Conservation (phyloP, 2,113 vertebrate species). For the Phrynosoma blainvillii region DNA sequence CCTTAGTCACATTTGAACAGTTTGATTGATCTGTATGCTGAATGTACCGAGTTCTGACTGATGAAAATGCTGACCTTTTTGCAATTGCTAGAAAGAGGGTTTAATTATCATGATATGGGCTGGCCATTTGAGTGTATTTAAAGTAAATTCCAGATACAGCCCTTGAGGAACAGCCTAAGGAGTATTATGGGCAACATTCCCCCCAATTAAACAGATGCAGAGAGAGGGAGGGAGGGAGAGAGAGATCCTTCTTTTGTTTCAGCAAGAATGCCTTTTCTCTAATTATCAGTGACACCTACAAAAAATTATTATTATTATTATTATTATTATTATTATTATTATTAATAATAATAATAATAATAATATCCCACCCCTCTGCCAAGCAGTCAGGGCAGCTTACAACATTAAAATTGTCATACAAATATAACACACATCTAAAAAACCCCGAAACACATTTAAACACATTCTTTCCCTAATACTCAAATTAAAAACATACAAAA, state of each 20-base stretch:
- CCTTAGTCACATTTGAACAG: conserved; percentile 56
- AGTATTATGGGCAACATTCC: conserved; percentile 48
- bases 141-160: conserved; percentile 27
- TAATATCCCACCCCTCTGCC: no score
- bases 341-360: no score
- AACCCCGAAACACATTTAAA: conserved; percentile 12
- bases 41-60: conserved; percentile 43
- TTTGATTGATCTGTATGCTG: conserved; percentile 69
- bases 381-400: no score
- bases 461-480: conserved; percentile 50
- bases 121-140: conserved; percentile 51
- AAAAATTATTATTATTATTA: conserved; percentile 55
- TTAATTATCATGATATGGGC: conserved; percentile 66
- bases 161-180: conserved; percentile 33
- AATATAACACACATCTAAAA: no score
- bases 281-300: conserved; percentile 41
- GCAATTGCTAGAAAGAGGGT: conserved; percentile 23
- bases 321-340: no score
- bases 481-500: conserved; percentile 49
- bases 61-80: conserved; percentile 55
- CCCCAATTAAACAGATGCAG: conserved; percentile 53
- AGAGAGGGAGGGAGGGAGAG: neutral
- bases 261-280: conserved; percentile 14
- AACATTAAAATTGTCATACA: no score
- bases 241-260: conserved; percentile 54